Base-by-base conservation (phyloP, 2,888 invertebrate species). In the Lampropteryx suffumata region DNA sequence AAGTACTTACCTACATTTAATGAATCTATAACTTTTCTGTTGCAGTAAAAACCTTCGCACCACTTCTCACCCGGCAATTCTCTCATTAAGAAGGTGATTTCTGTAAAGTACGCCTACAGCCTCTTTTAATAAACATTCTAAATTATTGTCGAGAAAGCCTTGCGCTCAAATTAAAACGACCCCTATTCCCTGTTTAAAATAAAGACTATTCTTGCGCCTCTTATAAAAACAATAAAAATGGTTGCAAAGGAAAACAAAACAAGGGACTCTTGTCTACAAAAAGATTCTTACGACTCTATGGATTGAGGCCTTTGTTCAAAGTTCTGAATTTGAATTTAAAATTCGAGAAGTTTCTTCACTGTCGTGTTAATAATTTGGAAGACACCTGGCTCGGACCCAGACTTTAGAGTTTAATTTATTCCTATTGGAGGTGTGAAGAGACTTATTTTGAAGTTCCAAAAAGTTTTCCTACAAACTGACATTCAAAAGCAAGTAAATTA, bases 301-400 rank as follows among this genome's bases (percentile, higher is more conserved):
- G 39, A 55, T 53, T 51, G 48, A 48, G 46, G 50, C 55, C 66
- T 69, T 75, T 75, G 74, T 78, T 66, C 59, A 44, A 60, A 61
- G 46, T 62, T 62, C 59, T 59, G 63, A 56, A 85, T 86, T 83
- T 84, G 76, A 84, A 87, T 85, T 85, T 86, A 78, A 87, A 86
- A 88, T 88, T 71, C 65, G 64, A 62, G 58, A 79, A 84, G 78
- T 77, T 80, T 69, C 62, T 49, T 49, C 75, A 73, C 71, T 64
- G 64, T 67, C 62, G 73, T 81, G 84, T 83, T 85, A 84, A 87
- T 88, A 86, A 79, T 81, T 82, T 79, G 73, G 62, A 64, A 73
- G 73, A 69, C 84, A 83, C 79, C 85, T 82, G 85, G 65, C 71
- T 48, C 24, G 48, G 52, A 47, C 47, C n/a, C 43, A 35, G 35